Conservation (phyloP, 2,888 invertebrate genomes). For the Charanyca ferruginea region DNA sequence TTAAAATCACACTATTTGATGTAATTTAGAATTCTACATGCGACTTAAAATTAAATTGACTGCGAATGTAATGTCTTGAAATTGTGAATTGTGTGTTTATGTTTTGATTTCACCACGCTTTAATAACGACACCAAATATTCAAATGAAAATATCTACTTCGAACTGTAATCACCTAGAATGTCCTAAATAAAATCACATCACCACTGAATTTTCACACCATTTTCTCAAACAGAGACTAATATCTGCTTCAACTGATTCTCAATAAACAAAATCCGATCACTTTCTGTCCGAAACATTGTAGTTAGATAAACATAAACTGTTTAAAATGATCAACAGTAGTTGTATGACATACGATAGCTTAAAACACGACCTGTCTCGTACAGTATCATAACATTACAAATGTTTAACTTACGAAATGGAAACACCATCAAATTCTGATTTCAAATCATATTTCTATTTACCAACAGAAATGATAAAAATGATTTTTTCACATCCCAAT, state of each 20-base stretch:
- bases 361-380: conserved; percentile 42
- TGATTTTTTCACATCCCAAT: neutral
- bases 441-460: conserved; percentile 25
- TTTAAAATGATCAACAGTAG: conserved; percentile 37
- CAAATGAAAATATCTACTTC: neutral
- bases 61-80: neutral
- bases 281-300: conserved; percentile 46
- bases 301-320: conserved; percentile 47
- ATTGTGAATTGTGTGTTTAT: too few species aligned
- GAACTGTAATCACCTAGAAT: neutral
- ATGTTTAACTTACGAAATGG: conserved; percentile 43
- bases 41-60: neutral
- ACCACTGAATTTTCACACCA: neutral
- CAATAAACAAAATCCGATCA: conserved; percentile 12
- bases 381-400: conserved; percentile 58
- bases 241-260: too few species aligned
- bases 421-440: conserved; percentile 52
- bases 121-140: neutral
- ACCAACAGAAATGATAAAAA: neutral
- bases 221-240: too few species aligned
- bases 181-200: neutral
- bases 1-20: neutral
- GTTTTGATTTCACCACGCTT: neutral
- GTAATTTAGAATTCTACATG: neutral
- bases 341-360: conserved; percentile 50